Evolutionary conservation across 2,797 vertebrate species (phyloP).

Genomic region (Sebastolobus alascanus): DNA sequence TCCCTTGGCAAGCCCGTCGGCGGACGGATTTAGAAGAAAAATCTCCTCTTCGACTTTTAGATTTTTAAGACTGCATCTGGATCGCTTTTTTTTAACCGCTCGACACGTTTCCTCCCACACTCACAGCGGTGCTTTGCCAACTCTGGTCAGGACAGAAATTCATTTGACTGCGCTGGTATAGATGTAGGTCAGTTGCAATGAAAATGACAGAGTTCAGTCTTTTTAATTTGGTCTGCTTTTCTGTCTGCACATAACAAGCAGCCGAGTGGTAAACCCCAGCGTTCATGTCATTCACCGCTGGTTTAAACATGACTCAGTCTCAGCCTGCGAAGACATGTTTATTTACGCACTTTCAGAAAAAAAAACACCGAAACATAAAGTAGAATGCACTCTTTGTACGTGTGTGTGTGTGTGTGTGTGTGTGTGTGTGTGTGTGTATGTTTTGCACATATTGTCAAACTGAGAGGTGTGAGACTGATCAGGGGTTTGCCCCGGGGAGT

Average conservation of each 20-base stretch:
- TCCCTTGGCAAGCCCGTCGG: not conserved
- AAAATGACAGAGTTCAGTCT: conserved; percentile 37
- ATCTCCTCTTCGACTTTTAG: not conserved
- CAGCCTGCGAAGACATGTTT: conserved; percentile 50
- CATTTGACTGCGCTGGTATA: conserved; percentile 18
- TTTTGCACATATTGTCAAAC: conserved; percentile 6
- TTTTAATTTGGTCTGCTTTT: conserved; percentile 37
- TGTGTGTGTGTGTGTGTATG: not conserved
- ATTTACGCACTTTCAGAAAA: conserved; percentile 35
- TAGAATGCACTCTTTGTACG: not conserved
- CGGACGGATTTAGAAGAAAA: conserved; percentile 1
- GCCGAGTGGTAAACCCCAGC: conserved; percentile 53
- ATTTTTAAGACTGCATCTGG: conserved; percentile 16
- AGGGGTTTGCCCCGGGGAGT: conserved; percentile 78
- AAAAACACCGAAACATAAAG: conserved; percentile 22
- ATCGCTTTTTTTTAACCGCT: conserved; percentile 10
- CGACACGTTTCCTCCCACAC: conserved; percentile 13
- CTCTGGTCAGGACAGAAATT: conserved; percentile 28
- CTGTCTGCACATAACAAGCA: conserved; percentile 34
- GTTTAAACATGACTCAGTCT: conserved; percentile 58
- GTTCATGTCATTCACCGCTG: conserved; percentile 25
- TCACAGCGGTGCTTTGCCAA: not conserved
- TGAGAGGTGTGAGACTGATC: conserved; percentile 51
- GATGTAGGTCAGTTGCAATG: conserved; percentile 52
- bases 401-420: not conserved